Conservation (phyloP, 2,113 vertebrate genomes). For the Sander vitreus region DNA sequence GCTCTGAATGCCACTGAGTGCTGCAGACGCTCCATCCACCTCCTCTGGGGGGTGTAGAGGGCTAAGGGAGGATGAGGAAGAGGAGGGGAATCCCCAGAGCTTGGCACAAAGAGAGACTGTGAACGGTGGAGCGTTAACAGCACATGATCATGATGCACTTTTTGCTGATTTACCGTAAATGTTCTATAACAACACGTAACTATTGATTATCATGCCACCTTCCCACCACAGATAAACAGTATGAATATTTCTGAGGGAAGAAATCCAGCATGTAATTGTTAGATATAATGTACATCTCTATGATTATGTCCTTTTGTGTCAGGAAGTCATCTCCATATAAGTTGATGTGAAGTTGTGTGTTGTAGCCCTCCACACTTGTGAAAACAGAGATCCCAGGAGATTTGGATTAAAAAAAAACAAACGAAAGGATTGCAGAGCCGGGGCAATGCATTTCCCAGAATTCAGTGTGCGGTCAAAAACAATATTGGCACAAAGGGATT, state of each 20-base stretch:
- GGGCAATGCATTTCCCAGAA: constrained; percentile 43
- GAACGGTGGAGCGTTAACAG: background rate
- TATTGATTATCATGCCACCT: background rate
- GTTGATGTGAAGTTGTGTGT: background rate
- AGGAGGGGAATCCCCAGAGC: constrained; percentile 44
- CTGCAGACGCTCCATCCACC: background rate
- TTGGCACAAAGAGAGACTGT: constrained; percentile 33
- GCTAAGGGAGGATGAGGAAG: constrained; percentile 13
- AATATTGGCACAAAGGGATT: constrained; percentile 54
- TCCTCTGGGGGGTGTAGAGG: constrained; percentile 29
- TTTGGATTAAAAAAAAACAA: constrained; percentile 58
- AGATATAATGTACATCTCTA: background rate
- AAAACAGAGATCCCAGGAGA: constrained; percentile 32
- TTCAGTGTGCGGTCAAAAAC: constrained; percentile 36
- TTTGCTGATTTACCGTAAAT: background rate
- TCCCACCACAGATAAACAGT: background rate
- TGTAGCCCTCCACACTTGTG: constrained; percentile 15
- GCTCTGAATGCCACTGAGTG: constrained; percentile 40
- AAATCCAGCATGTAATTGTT: background rate
- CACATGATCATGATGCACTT: constrained; percentile 6
- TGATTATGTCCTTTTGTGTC: background rate
- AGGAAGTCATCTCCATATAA: background rate
- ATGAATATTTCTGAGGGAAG: background rate
- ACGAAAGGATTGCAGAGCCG: constrained; percentile 1
- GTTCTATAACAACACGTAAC: constrained; percentile 6